These are phyloP conservation scores for Globia sparganii DNA, from an alignment of 2,888 invertebrate species.

Conservation along the genomic window DNA sequence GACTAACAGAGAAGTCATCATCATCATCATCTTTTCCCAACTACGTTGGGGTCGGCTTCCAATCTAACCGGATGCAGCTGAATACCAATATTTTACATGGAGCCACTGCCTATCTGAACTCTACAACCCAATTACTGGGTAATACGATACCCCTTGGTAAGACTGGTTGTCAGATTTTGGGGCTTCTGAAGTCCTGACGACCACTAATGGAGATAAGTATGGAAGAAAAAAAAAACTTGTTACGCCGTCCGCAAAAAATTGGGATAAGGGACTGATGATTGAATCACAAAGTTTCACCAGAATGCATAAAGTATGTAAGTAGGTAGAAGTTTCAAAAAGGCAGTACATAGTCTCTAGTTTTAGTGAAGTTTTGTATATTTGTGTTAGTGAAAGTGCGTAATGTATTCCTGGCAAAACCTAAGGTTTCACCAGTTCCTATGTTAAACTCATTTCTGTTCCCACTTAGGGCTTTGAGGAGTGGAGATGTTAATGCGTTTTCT, in stretches of 20 bases:
- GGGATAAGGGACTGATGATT: neutral
- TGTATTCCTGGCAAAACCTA: slow-evolving; percentile 25
- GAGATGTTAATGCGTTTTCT: slow-evolving; percentile 17
- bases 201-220: no score
- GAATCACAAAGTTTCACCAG: neutral
- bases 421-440: slow-evolving; percentile 1
- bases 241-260: neutral
- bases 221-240: no score
- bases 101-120: no score
- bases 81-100: no score
- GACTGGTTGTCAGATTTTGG: no score
- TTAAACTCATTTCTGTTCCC: neutral
- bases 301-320: neutral
- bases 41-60: no score
- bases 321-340: neutral
- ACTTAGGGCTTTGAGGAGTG: neutral
- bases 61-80: no score
- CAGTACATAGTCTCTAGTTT: neutral
- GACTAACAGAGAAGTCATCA: neutral
- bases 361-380: slow-evolving; percentile 1
- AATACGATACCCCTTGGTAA: no score
- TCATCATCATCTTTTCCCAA: no score
- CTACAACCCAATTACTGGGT: no score
- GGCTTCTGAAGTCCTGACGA: no score
- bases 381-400: slow-evolving; percentile 16